A percentile compares a stretch with the other conserved stretches of the same genome.
Conservation (phyloP, 1,140 invertebrate genomes). For the Cydia amplana region DNA sequence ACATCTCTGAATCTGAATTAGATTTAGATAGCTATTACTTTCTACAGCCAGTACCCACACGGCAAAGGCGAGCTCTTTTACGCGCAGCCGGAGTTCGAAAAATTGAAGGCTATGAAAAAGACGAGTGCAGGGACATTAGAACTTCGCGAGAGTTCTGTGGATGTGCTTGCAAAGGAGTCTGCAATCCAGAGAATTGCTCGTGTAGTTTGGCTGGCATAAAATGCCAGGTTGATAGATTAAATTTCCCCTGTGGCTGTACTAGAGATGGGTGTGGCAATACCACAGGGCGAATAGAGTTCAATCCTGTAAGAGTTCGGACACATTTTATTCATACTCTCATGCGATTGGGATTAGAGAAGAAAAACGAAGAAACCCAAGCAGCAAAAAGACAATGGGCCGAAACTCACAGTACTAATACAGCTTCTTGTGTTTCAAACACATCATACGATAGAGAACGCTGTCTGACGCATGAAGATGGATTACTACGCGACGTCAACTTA, state of each 20-base stretch:
- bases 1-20: slow-evolving; percentile 90
- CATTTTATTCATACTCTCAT: slow-evolving; percentile 98
- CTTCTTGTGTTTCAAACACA: slow-evolving; percentile 46
- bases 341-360: slow-evolving; percentile 92
- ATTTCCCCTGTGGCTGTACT: slow-evolving; percentile 98
- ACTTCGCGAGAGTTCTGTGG: slow-evolving; percentile 96
- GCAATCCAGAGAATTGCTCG: slow-evolving; percentile 96
- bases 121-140: slow-evolving; percentile 95
- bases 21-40: slow-evolving; percentile 97
- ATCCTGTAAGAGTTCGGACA: slow-evolving; percentile 96
- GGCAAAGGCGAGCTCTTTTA: slow-evolving; percentile 92
- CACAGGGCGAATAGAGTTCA: slow-evolving; percentile 96
- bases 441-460: slow-evolving; percentile 59
- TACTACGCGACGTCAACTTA: slow-evolving; percentile 80
- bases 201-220: slow-evolving; percentile 97
- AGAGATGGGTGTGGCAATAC: slow-evolving; percentile 96
- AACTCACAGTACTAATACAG: slow-evolving; percentile 56
- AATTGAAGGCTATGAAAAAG: slow-evolving; percentile 96
- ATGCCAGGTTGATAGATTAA: slow-evolving; percentile 97
- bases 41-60: slow-evolving; percentile 94
- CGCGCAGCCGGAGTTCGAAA: slow-evolving; percentile 94
- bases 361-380: slow-evolving; percentile 75
- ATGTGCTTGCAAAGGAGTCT: slow-evolving; percentile 95
- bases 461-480: slow-evolving; percentile 58
- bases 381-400: slow-evolving; percentile 67